These are phyloP conservation scores for Blastobasis adustella DNA, from an alignment of 2,888 invertebrate species.

Conservation along the genomic window DNA sequence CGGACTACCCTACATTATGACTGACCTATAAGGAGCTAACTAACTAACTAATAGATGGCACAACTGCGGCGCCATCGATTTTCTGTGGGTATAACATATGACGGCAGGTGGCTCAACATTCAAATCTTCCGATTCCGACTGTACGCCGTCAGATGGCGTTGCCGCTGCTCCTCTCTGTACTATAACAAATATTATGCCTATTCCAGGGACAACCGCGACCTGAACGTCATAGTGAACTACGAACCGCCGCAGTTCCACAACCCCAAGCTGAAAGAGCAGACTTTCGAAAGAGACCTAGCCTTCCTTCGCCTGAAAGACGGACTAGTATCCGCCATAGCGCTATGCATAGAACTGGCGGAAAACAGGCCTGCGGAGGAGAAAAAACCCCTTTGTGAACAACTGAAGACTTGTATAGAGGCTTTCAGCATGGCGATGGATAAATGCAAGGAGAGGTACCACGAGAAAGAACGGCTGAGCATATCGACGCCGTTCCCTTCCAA, in stretches of 20 bases:
- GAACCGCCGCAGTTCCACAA: constrained; percentile 74
- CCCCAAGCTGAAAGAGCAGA: constrained; percentile 36
- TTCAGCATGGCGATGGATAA: constrained; percentile 45
- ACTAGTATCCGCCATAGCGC: constrained; percentile 43
- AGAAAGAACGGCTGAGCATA: constrained; percentile 38
- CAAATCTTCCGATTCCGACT: too few relatives aligned
- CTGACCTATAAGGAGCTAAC: too few relatives aligned
- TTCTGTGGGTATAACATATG: too few relatives aligned
- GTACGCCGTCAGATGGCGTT: not conserved
- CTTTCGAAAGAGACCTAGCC: constrained; percentile 51
- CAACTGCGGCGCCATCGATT: too few relatives aligned
- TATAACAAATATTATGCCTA: not conserved
- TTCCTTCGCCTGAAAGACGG: constrained; percentile 54
- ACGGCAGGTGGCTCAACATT: too few relatives aligned
- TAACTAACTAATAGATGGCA: too few relatives aligned
- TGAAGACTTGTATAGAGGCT: constrained; percentile 40
- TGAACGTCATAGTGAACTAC: constrained; percentile 81
- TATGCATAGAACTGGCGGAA: constrained; percentile 51
- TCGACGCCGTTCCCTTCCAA: constrained; percentile 51
- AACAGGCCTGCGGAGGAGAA: constrained; percentile 31
- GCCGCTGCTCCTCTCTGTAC: not conserved
- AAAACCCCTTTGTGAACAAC: constrained; percentile 33
- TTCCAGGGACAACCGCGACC: constrained; percentile 84
- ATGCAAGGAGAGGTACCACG: constrained; percentile 36
- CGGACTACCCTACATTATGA: too few relatives aligned